phyloP scores from a whole-genome alignment of 2,113 vertebrate species.

The Limnothrissa miodon region DNA sequence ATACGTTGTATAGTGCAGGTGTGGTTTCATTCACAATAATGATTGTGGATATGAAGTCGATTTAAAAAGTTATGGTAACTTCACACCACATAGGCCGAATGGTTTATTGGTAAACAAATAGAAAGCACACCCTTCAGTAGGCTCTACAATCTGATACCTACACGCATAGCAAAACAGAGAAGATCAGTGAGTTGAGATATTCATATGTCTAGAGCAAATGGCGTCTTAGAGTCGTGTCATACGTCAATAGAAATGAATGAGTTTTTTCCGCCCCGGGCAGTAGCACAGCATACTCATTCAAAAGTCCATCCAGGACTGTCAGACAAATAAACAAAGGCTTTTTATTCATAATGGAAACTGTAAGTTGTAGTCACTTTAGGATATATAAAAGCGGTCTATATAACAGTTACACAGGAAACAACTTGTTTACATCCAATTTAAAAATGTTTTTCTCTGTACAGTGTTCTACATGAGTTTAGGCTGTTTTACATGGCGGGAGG shows the following conservation, averaged over 20 bases:
- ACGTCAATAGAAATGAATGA: slow-evolving; percentile 2
- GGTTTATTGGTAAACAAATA: no score
- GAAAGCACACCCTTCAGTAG: neutral
- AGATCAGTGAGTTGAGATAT: neutral
- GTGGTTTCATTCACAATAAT: neutral
- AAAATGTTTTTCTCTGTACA: no score
- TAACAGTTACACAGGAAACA: neutral
- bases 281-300: neutral
- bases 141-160: neutral
- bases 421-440: no score
- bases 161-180: neutral
- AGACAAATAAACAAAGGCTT: neutral
- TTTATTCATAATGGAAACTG: neutral
- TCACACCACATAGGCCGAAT: neutral
- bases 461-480: no score
- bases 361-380: neutral
- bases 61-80: neutral
- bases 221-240: neutral
- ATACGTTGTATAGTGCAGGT: neutral
- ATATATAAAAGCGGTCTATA: neutral
- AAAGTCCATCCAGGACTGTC: neutral
- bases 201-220: neutral
- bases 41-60: neutral
- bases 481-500: no score
- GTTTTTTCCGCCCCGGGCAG: neutral